phyloP scores from a whole-genome alignment of 2,113 vertebrate genomes.

The Casuarius casuarius region DNA sequence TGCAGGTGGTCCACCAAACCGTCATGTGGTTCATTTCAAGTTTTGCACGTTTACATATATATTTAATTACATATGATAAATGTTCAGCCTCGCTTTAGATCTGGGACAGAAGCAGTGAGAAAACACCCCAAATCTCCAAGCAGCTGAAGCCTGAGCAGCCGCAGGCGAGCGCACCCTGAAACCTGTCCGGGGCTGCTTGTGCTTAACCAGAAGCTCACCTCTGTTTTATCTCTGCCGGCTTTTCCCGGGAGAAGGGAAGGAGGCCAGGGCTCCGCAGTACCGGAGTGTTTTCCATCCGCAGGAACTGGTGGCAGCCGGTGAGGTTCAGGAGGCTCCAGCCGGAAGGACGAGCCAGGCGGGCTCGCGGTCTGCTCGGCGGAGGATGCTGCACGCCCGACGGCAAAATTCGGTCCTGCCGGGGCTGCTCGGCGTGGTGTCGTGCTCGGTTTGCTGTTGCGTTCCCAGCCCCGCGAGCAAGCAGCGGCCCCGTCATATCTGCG shows the following conservation, averaged over 20 bases:
- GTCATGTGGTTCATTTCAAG: background rate
- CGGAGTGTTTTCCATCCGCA: background rate
- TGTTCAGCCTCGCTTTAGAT: background rate
- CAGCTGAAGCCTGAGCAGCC: background rate
- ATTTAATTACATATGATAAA: background rate
- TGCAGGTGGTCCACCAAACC: background rate
- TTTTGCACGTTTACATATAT: background rate
- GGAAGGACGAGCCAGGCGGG: background rate
- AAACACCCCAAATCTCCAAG: background rate
- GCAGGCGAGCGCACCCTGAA: background rate
- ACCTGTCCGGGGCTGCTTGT: background rate
- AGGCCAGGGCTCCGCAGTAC: background rate
- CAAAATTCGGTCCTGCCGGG: background rate
- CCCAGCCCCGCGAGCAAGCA: background rate
- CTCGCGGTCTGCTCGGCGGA: background rate
- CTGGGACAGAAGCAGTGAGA: too few relatives aligned
- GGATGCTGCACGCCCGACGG: background rate
- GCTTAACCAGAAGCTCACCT: background rate
- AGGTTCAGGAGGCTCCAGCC: background rate
- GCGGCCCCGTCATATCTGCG: background rate
- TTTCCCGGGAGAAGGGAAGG: background rate
- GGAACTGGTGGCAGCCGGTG: background rate
- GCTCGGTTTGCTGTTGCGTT: background rate
- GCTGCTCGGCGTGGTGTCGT: rapidly evolving
- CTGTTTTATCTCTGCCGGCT: background rate